A percentile compares a stretch with the other conserved stretches of the same genome.
Conservation (phyloP, 2,888 invertebrate species). For the Drosophila vallismaia region DNA sequence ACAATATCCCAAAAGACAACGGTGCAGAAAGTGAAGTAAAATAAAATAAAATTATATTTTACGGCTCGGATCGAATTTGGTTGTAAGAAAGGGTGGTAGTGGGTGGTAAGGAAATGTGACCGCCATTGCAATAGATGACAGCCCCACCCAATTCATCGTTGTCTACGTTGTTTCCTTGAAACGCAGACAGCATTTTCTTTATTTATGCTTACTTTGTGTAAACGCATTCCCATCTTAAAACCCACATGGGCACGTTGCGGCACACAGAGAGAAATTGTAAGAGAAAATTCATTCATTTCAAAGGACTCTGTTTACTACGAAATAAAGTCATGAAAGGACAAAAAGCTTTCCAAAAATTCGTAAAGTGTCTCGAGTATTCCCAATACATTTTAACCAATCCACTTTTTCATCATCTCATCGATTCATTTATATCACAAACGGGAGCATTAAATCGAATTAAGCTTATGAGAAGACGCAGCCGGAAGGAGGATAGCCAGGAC, state of each 20-base stretch:
- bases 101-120: constrained; percentile 55
- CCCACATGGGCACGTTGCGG: constrained; percentile 19
- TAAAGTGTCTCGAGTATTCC: constrained; percentile 63
- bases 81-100: not conserved
- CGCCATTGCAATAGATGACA: constrained; percentile 55
- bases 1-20: constrained; percentile 80
- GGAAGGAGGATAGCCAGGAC: constrained; percentile 34
- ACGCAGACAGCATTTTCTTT: constrained; percentile 59
- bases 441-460: constrained; percentile 82
- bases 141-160: constrained; percentile 11
- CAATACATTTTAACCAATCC: constrained; percentile 80
- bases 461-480: constrained; percentile 69
- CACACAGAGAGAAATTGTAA: constrained; percentile 9
- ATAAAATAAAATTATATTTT: constrained; percentile 76
- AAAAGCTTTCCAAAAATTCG: not conserved
- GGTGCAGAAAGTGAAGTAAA: constrained; percentile 70
- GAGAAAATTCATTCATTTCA: too few species aligned
- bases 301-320: too few species aligned
- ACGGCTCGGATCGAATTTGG: constrained; percentile 59
- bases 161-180: constrained; percentile 43
- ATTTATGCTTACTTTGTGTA: constrained; percentile 79
- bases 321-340: not conserved
- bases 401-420: constrained; percentile 80
- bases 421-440: constrained; percentile 81
- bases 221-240: constrained; percentile 65